phyloP scores from a whole-genome alignment of 2,797 vertebrate species.

The Rhincodon typus region DNA sequence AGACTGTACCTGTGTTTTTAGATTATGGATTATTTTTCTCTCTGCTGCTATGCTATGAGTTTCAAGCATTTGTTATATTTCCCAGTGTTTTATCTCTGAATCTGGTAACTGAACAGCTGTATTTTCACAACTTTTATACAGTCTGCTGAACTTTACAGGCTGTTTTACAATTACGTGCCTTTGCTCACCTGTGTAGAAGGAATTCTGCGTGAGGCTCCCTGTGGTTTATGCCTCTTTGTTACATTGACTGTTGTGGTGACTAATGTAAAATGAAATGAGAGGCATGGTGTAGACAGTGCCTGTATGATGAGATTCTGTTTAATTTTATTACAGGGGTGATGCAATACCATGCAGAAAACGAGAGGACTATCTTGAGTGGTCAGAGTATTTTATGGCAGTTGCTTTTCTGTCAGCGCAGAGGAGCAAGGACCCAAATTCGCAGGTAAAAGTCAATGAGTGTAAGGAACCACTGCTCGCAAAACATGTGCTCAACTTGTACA shows the following conservation, averaged over 20 bases:
- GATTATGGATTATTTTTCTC: neutral
- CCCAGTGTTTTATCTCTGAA: neutral
- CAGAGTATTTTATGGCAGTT: conserved; percentile 96
- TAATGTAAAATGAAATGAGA: neutral
- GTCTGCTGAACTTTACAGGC: neutral
- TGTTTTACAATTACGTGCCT: neutral
- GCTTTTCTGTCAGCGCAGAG: conserved; percentile 93
- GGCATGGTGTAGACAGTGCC: too few species aligned
- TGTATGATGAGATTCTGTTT: neutral
- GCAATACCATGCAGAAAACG: conserved; percentile 63
- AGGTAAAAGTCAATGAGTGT: conserved; percentile 57
- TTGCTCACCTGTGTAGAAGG: neutral
- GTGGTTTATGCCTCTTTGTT: neutral
- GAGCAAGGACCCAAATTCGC: conserved; percentile 91
- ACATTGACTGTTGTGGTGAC: neutral
- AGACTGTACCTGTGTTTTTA: neutral
- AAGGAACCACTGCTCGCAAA: neutral
- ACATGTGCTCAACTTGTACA: neutral
- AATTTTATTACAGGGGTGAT: conserved; percentile 35
- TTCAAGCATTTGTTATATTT: neutral
- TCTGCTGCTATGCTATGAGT: neutral
- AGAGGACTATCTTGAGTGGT: conserved; percentile 89
- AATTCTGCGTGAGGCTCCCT: neutral
- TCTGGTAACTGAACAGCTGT: neutral
- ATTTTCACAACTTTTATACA: neutral